Base-by-base conservation (phyloP, 2,888 invertebrate genomes). In the Parasteatoda lunata region DNA sequence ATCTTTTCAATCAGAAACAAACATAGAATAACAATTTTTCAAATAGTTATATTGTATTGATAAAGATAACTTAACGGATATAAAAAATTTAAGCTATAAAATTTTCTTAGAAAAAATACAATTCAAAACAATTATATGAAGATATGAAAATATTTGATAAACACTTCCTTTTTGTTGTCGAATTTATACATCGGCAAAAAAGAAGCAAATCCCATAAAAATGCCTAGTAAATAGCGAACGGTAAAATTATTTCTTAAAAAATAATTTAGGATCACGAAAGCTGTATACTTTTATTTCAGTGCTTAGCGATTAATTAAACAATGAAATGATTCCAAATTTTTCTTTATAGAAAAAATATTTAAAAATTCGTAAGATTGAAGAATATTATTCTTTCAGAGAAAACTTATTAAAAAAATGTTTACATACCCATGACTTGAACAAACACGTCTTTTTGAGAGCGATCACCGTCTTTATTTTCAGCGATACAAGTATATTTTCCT, bases 401-500 rank as follows among this genome's bases (percentile, higher is more conserved):
- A 11, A 70, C 11, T 0, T 47, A 5, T 51, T 9, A 76, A 4
- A 8, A 51, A 66, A 76, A 48, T 70, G 5, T 51, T 30, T 6
- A 80, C 88, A 77, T 72, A 88, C 88, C 88, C 86, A 88, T 88
- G 5, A 88, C 88, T 83, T 87, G 81, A 6, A 88, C 69, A 70
- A 65, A 86, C 5, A 88, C 84, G 73, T 88, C 86, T 51, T 75
- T 87, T n/a, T 87, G 78, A 4, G 86, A 86, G 68, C 75, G 64
- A 9, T 83, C 83, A 2, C 88, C 86, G 30, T 90, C 90, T 13
- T 90, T 89, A 89, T 91, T 91, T 45, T 89, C 90, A 0, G 91
- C 92, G 0, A 89, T 89, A 88, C 92, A 92, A 4, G 90, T 90
- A 88, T 92, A 92, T 68, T 89, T 88, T 4, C 92, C 92, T 15